Evolutionary conservation across 2,797 vertebrate genomes (phyloP).

Genomic region (Chiloscyllium punctatum): DNA sequence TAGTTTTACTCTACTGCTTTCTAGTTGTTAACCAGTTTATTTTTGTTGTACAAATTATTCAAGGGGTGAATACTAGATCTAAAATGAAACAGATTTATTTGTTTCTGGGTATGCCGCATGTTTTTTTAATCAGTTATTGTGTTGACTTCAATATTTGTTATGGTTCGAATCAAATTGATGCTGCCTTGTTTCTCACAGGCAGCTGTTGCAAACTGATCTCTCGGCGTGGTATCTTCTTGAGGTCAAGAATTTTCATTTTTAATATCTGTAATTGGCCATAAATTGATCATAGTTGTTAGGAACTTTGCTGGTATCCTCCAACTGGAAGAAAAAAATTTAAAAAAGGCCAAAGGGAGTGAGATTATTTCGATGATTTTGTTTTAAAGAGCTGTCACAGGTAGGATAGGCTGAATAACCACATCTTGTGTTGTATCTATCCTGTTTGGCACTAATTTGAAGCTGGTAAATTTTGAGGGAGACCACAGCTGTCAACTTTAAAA

Average conservation of each 20-base stretch:
- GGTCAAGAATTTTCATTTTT: not conserved
- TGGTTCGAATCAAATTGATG: not conserved
- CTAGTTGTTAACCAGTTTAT: not conserved
- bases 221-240: too few species aligned
- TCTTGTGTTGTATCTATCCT: not conserved
- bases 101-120: not conserved
- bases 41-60: not conserved
- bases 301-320: not conserved
- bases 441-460: not conserved
- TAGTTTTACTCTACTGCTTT: not conserved
- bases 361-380: not conserved
- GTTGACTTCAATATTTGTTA: not conserved
- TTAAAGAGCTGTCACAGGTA: not conserved
- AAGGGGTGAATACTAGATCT: not conserved
- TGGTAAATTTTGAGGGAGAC: not conserved
- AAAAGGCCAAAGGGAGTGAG: not conserved
- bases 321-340: not conserved
- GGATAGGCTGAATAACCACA: not conserved
- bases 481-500: not conserved
- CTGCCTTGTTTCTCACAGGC: not conserved
- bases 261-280: not conserved
- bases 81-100: not conserved
- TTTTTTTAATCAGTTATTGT: not conserved
- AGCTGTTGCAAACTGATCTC: not conserved
- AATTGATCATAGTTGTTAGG: not conserved